Base-by-base conservation (phyloP, 2,888 invertebrate species). In the Dioctria linearis region DNA sequence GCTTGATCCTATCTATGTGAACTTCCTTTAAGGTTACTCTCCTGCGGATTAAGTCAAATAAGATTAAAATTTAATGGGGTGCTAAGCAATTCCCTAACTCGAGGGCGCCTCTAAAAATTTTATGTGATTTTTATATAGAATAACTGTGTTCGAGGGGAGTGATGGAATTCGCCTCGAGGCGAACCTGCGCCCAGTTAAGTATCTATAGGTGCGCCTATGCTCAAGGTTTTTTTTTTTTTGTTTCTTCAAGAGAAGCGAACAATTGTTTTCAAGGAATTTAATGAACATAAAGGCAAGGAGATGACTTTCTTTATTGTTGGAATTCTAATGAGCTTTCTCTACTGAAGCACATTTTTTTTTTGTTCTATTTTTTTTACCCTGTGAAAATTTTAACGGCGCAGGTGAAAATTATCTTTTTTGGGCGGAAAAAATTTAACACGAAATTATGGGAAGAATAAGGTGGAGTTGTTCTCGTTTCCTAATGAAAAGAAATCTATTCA, bases 61-160 rank as follows among this genome's bases (percentile, higher is more conserved):
- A 69, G 69, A 69, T 69, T 69, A 69, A 69, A 69, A 54, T 69
- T 69, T 69, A 69, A 69, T 69, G 69, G 69, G 39, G 69, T 69
- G 69, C 69, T 69, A 69, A 69, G 51, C 51, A 69, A 69, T 69
- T 49, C 51, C 39, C 54, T 11, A 51, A 51, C 51, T 39, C 49
- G 51, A 69, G 49, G 51, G 51, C 69, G 51, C 37, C 51, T 61
- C 25, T 61, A 39, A 46, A 69, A 49, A 51, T 37, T 25, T n/a
- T 69, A 51, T 69, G 51, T 69, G 69, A 69, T 54, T 51, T 51
- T 54, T 46, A 6, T 46, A 46, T 6, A 46, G 6, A 6, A 9
- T 5, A 46, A 46, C 5, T 9, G 5, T 54, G 54, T 8, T 54
- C 6, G 54, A 3, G 11, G n/a, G 1, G 3, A 11, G 3, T 11